Evolutionary conservation across 1,140 invertebrate species (phyloP).

Genomic region (Formica exsecta): DNA sequence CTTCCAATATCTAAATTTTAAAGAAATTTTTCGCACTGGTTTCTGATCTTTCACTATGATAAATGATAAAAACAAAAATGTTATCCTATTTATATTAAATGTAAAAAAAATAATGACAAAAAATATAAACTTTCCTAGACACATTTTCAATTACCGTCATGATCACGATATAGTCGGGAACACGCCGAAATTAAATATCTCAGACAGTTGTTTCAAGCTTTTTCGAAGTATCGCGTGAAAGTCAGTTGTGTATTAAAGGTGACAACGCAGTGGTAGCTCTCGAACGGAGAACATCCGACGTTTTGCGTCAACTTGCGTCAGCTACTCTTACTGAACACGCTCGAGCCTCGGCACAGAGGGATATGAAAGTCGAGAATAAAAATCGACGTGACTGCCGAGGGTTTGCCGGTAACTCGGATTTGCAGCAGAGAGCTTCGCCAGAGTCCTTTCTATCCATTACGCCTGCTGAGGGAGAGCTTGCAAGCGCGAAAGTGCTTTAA

Average conservation of each 20-base stretch:
- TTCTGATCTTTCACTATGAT: no score
- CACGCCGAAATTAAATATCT: constrained; percentile 12
- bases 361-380: constrained; percentile 73
- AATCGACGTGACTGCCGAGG: constrained; percentile 69
- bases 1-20: no score
- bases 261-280: constrained; percentile 14
- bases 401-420: constrained; percentile 63
- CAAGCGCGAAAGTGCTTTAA: constrained; percentile 70
- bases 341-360: constrained; percentile 61
- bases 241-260: constrained; percentile 25
- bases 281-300: constrained; percentile 28
- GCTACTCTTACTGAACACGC: constrained; percentile 60
- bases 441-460: constrained; percentile 75
- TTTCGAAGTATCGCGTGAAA: not conserved
- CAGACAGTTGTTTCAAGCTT: constrained; percentile 12
- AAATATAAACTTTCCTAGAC: not conserved
- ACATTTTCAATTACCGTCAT: not conserved
- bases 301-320: constrained; percentile 70
- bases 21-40: not conserved
- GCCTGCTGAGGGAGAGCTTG: constrained; percentile 52
- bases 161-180: not conserved
- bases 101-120: not conserved
- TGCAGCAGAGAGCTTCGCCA: constrained; percentile 70
- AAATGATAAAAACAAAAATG: no score
- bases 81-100: not conserved